A percentile compares a stretch with the other conserved stretches of the same genome.
Conservation (phyloP, 2,888 invertebrate genomes). For the Esperia sulphurella region DNA sequence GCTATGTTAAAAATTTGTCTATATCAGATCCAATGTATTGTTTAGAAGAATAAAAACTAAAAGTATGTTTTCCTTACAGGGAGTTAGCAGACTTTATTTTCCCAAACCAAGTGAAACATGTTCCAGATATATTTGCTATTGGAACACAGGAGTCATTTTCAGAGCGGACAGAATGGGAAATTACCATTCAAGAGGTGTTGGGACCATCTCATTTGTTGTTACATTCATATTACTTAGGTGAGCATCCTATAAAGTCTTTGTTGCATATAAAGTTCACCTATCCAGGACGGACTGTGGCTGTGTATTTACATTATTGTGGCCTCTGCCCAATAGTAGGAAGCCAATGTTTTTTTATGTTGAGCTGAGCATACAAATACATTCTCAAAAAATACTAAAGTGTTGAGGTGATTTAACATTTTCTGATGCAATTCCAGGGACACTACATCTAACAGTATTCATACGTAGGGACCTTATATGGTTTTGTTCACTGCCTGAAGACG, state of each 20-base stretch:
- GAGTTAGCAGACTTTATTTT: slow-evolving; percentile 94
- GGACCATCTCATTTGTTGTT: slow-evolving; percentile 95
- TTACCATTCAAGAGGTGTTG: slow-evolving; percentile 93
- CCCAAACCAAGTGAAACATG: slow-evolving; percentile 89
- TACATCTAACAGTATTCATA: slow-evolving; percentile 93
- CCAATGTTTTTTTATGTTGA: no score
- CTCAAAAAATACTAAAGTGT: no score
- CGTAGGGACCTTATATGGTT: slow-evolving; percentile 97
- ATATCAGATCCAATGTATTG: neutral
- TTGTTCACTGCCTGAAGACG: slow-evolving; percentile 94
- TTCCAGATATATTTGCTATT: slow-evolving; percentile 94
- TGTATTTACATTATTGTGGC: no score
- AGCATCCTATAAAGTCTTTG: slow-evolving; percentile 13
- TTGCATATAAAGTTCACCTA: no score
- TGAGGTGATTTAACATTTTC: no score
- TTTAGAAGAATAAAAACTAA: neutral
- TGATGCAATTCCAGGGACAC: slow-evolving; percentile 78
- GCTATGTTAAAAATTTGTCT: neutral
- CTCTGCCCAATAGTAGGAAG: no score
- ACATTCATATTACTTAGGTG: slow-evolving; percentile 90
- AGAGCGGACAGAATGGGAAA: slow-evolving; percentile 93
- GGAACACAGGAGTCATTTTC: slow-evolving; percentile 96
- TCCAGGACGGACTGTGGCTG: no score
- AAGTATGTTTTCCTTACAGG: slow-evolving; percentile 56
- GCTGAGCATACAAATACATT: no score